phyloP scores from a whole-genome alignment of 2,113 vertebrate genomes.

The Gadus chalcogrammus region DNA sequence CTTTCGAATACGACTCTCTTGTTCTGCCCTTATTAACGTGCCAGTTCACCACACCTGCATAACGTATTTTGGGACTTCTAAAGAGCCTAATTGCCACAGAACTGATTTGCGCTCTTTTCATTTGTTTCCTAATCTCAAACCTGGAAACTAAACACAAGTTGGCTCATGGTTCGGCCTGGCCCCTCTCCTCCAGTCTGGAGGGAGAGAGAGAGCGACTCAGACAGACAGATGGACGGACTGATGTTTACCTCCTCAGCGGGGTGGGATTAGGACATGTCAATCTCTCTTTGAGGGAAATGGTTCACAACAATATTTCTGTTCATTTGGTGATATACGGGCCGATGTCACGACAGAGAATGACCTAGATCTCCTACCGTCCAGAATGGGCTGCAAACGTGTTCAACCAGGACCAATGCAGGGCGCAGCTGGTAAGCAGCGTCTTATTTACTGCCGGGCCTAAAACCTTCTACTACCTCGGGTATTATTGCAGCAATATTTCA shows the following conservation, averaged over 20 bases:
- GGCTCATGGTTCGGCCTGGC: constrained; percentile 58
- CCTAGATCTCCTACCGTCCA: constrained; percentile 52
- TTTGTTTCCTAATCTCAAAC: constrained; percentile 59
- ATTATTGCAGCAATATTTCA: constrained; percentile 72
- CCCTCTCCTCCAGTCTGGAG: not conserved
- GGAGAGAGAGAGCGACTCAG: constrained; percentile 17
- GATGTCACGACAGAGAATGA: constrained; percentile 45
- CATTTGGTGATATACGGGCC: constrained; percentile 44
- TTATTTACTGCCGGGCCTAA: constrained; percentile 64
- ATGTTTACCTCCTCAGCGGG: constrained; percentile 51
- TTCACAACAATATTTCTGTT: constrained; percentile 13
- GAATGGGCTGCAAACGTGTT: constrained; percentile 45
- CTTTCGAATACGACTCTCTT: constrained; percentile 49
- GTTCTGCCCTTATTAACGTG: constrained; percentile 68
- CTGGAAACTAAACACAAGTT: constrained; percentile 57
- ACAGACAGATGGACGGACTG: constrained; percentile 30
- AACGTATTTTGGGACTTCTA: constrained; percentile 68
- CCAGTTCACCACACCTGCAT: constrained; percentile 52
- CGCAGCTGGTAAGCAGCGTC: constrained; percentile 20
- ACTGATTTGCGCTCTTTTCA: constrained; percentile 40
- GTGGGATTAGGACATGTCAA: constrained; percentile 52
- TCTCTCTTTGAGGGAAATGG: constrained; percentile 24
- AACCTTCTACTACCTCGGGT: constrained; percentile 58
- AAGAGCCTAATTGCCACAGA: constrained; percentile 63
- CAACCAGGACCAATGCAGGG: constrained; percentile 44